These are phyloP conservation scores for Apus apus DNA, from an alignment of 2,113 vertebrate species.

Conservation along the genomic window DNA sequence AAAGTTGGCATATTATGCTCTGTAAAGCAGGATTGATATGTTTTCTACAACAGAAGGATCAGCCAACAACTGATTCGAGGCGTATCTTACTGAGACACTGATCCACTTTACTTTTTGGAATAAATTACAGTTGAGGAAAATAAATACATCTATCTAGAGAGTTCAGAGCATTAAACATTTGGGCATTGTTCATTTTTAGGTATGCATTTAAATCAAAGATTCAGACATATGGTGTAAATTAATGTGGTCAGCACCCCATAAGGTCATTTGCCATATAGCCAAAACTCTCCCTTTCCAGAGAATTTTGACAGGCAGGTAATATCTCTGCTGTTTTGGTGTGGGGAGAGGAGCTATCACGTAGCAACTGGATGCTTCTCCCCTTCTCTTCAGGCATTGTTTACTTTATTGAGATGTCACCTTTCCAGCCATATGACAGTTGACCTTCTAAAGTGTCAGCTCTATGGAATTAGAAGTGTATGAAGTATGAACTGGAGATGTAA, in stretches of 20 bases:
- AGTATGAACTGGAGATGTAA: background rate
- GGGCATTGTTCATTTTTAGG: background rate
- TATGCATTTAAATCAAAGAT: background rate
- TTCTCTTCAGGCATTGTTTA: background rate
- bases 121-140: constrained; percentile 39
- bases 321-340: background rate
- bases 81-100: background rate
- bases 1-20: background rate
- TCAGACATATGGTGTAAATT: background rate
- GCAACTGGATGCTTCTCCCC: background rate
- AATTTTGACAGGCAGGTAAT: background rate
- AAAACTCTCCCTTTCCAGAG: background rate
- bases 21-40: background rate
- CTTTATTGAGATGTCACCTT: background rate
- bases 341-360: background rate
- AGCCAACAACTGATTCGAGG: background rate
- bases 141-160: background rate
- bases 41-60: background rate
- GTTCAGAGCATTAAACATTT: background rate
- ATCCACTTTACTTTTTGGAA: background rate
- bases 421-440: background rate
- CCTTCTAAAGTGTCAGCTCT: background rate
- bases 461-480: background rate
- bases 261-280: background rate
- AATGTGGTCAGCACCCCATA: background rate